Evolutionary conservation across 1,140 invertebrate genomes (phyloP), one percentile per base, ranked within the genome.

Genomic region (Caenorhabditis briggsae): DNA sequence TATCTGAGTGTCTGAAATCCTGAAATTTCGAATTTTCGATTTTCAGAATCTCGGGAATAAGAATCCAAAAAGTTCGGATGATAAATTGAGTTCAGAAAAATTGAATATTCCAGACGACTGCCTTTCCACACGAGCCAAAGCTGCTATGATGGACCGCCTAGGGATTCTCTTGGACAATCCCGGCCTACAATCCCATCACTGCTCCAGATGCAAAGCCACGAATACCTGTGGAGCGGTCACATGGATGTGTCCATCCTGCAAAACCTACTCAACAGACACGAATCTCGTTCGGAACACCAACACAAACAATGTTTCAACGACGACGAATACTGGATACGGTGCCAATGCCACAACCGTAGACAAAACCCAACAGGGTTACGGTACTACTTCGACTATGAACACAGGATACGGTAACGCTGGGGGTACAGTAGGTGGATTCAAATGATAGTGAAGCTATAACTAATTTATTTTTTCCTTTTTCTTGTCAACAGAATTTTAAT

Each of bases 161-260:
- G 82, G 88, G 9, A 56, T 61, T 7, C 88, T 92, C 9, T 58
- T 90, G 11, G 85, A 91, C n/a, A 87, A 90, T 59, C 88, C 87
- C 0, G 90, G 90, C 16, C 74, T 90, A 41, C 89, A 87, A 70
- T 59, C 85, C 14, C 89, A 89, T 53, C 84, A 87, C 46, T 89
- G 89, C 55, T 23, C 82, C 43, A 90, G 90, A 65, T 91, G 92
- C 74, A 92, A 92, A 83, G 58, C 88, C 6, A 83, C 84, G 12
- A 90, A 90, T 12, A 59, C 84, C 2, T 92, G 91, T 70, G 53
- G 59, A n/a, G 88, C 92, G 55, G 88, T 92, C 2, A 85, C 86
- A 0, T 92, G 91, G 91, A 88, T 89, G 84, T 91, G 91, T 82
- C 91, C 91, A 0, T 87, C 90, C 55, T 92, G 91, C 82, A 92